A percentile compares a stretch with the other conserved stretches of the same genome.
Evolutionary conservation across 2,113 vertebrate genomes (phyloP).

Genomic region (Aphyosemion australe): DNA sequence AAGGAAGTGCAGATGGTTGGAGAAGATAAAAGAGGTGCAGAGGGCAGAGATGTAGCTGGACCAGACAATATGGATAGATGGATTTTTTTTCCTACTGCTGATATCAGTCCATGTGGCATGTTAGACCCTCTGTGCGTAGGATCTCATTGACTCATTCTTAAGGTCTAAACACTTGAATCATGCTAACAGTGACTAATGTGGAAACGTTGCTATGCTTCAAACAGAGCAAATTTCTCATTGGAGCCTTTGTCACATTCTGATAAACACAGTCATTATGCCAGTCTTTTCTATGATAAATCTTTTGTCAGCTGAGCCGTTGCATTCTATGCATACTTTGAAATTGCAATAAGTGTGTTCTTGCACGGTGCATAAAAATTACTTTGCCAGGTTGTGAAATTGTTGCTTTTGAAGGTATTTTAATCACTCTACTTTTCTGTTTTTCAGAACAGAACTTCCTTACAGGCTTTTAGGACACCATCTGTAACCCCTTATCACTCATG

Average conservation of each 20-base stretch:
- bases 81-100: conserved; percentile 15
- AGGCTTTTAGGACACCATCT: conserved; percentile 40
- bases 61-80: neutral
- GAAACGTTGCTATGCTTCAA: conserved; percentile 35
- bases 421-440: conserved; percentile 5
- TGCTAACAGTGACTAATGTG: conserved; percentile 52
- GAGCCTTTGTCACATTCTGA: conserved; percentile 30
- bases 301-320: conserved; percentile 32
- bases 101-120: conserved; percentile 36
- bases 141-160: conserved; percentile 61
- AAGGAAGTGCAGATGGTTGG: conserved; percentile 18
- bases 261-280: conserved; percentile 13
- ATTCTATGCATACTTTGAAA: conserved; percentile 16
- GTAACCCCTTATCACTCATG: conserved; percentile 17
- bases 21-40: conserved; percentile 22
- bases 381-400: neutral
- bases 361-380: too few species aligned
- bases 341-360: neutral
- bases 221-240: conserved; percentile 41
- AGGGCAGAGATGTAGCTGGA: neutral
- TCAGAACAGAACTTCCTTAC: too few species aligned
- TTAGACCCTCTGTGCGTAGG: conserved; percentile 49
- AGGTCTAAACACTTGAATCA: conserved; percentile 56
- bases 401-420: conserved; percentile 1
- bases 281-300: conserved; percentile 11